phyloP scores from a whole-genome alignment of 2,113 vertebrate genomes.

The Pseudorasbora parva region DNA sequence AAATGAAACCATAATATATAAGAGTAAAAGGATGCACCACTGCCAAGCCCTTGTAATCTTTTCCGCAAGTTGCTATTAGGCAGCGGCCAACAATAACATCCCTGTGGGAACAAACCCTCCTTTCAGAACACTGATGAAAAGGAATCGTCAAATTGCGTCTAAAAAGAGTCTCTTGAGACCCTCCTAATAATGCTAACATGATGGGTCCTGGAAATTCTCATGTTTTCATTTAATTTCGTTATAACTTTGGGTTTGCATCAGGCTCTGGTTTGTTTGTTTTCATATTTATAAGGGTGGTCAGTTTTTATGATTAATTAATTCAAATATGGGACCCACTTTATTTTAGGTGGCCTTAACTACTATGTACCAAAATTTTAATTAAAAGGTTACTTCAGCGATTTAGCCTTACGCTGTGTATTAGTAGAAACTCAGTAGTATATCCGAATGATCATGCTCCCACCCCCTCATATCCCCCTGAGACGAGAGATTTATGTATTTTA shows the following conservation, averaged over 20 bases:
- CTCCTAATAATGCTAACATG: background rate
- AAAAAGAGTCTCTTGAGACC: background rate
- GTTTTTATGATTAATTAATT: too few species aligned
- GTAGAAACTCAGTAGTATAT: too few species aligned
- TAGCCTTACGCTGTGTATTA: too few species aligned
- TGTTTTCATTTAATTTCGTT: background rate
- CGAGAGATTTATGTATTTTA: too few species aligned
- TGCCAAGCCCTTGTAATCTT: conserved; percentile 10
- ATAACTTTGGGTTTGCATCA: background rate
- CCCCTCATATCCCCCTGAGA: too few species aligned
- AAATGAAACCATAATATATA: conserved; percentile 24
- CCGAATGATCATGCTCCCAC: too few species aligned
- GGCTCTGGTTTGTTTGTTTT: background rate
- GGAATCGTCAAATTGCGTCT: background rate
- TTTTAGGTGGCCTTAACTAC: too few species aligned
- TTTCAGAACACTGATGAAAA: conserved; percentile 32
- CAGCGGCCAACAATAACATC: background rate
- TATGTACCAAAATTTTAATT: too few species aligned
- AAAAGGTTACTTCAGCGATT: too few species aligned
- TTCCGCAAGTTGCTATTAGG: conserved; percentile 20
- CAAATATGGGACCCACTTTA: too few species aligned
- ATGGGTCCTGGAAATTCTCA: background rate
- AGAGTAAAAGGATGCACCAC: background rate
- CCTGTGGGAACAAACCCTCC: background rate
- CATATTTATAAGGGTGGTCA: too few species aligned